Evolutionary conservation across 1,140 invertebrate genomes (phyloP).

Genomic region (Trichonephila clavipes): DNA sequence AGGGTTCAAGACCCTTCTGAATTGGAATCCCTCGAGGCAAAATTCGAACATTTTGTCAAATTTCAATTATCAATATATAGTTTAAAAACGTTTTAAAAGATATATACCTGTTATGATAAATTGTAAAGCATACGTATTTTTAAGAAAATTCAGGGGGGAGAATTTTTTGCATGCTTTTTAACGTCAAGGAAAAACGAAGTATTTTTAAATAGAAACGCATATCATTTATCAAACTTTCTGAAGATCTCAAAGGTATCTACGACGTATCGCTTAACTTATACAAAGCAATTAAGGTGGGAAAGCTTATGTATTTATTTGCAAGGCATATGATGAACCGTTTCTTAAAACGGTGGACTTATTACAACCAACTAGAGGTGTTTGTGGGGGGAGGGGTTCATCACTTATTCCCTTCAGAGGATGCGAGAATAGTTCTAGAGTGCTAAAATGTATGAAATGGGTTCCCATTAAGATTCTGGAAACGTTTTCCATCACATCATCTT

Average conservation of each 20-base stretch:
- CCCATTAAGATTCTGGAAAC: constrained; percentile 19
- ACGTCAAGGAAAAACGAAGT: no score
- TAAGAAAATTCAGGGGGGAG: no score
- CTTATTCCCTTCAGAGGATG: background rate
- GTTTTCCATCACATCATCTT: constrained; percentile 21
- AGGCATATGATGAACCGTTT: background rate
- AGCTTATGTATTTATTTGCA: background rate
- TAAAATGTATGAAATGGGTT: background rate
- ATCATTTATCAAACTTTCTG: background rate
- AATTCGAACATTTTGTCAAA: no score
- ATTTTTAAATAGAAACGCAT: background rate
- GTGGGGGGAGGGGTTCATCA: background rate
- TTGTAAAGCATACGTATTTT: no score
- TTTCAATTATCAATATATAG: no score
- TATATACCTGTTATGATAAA: no score
- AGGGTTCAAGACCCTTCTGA: no score
- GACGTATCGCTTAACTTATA: background rate
- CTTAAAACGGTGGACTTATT: background rate
- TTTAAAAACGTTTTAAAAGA: no score
- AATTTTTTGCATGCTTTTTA: no score
- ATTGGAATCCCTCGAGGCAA: no score
- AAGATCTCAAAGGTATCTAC: background rate
- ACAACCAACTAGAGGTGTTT: background rate
- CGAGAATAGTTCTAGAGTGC: background rate
- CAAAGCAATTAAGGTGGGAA: constrained; percentile 8